phyloP scores from a whole-genome alignment of 2,888 invertebrate species.

The Craniophora ligustri region DNA sequence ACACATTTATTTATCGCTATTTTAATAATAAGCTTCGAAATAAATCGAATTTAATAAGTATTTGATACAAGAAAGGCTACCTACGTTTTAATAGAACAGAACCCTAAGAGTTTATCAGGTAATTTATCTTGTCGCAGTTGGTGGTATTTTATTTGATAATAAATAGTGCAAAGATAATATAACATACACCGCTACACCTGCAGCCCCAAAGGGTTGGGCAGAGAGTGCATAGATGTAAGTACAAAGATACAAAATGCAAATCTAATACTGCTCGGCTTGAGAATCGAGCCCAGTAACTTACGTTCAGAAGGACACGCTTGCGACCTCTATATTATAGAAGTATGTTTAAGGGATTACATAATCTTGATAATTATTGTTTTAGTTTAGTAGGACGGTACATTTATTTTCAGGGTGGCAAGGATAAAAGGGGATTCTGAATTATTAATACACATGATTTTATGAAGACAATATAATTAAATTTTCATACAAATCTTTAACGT shows the following conservation, averaged over 20 bases:
- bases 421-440: conserved; percentile 52
- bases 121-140: neutral
- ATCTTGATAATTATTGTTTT: conserved; percentile 21
- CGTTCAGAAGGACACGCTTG: too few species aligned
- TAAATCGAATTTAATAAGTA: too few species aligned
- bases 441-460: conserved; percentile 78
- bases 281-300: too few species aligned
- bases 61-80: too few species aligned
- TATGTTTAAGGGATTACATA: conserved; percentile 18
- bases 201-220: too few species aligned
- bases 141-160: conserved; percentile 10
- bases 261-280: too few species aligned
- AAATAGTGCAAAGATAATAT: conserved; percentile 5
- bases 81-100: neutral
- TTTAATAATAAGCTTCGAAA: too few species aligned
- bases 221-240: too few species aligned
- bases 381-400: conserved; percentile 3
- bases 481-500: conserved; percentile 95
- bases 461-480: conserved; percentile 90
- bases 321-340: conserved; percentile 8
- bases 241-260: too few species aligned
- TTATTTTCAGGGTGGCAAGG: conserved; percentile 5
- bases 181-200: too few species aligned
- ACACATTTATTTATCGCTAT: too few species aligned
- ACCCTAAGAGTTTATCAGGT: neutral